A percentile compares a stretch with the other conserved stretches of the same genome.
Evolutionary conservation across 1,140 invertebrate species (phyloP).

Genomic region (Mactra quadrangularis): DNA sequence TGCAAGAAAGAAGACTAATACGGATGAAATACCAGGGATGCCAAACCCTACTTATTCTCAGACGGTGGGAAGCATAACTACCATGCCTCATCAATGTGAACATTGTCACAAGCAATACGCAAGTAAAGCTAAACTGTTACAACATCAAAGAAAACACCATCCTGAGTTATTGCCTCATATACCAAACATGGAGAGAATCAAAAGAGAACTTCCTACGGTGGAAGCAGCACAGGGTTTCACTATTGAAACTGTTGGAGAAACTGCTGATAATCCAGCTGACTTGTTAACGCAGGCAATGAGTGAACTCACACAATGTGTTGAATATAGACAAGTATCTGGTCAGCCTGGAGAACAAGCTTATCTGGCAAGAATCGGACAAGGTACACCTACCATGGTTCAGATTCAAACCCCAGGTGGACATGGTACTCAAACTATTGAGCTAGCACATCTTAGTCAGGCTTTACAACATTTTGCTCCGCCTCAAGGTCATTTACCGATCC

Average conservation of each 20-base stretch:
- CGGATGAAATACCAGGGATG: conserved; percentile 69
- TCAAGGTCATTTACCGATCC: conserved; percentile 58
- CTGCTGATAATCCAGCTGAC: conserved; percentile 77
- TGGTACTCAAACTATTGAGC: conserved; percentile 78
- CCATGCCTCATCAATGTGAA: conserved; percentile 89
- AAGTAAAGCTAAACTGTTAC: conserved; percentile 88
- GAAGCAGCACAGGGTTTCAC: conserved; percentile 63
- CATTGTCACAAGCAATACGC: conserved; percentile 95
- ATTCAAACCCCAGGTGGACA: conserved; percentile 69
- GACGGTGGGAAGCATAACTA: conserved; percentile 90
- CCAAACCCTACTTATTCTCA: conserved; percentile 87
- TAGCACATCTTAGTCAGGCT: conserved; percentile 81
- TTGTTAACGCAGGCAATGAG: conserved; percentile 84
- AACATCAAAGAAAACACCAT: conserved; percentile 92
- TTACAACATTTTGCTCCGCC: conserved; percentile 71
- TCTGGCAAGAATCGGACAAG: conserved; percentile 64
- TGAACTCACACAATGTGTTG: conserved; percentile 82
- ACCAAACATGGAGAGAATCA: conserved; percentile 13
- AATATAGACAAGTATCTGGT: conserved; percentile 72
- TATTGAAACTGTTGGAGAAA: conserved; percentile 70
- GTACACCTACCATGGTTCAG: conserved; percentile 73
- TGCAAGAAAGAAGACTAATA: conserved; percentile 79
- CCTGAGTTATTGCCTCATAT: conserved; percentile 72
- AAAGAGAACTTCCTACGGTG: background rate
- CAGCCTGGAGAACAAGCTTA: conserved; percentile 56